Base-by-base conservation (phyloP, 2,797 vertebrate genomes). In the Danio choprae region DNA sequence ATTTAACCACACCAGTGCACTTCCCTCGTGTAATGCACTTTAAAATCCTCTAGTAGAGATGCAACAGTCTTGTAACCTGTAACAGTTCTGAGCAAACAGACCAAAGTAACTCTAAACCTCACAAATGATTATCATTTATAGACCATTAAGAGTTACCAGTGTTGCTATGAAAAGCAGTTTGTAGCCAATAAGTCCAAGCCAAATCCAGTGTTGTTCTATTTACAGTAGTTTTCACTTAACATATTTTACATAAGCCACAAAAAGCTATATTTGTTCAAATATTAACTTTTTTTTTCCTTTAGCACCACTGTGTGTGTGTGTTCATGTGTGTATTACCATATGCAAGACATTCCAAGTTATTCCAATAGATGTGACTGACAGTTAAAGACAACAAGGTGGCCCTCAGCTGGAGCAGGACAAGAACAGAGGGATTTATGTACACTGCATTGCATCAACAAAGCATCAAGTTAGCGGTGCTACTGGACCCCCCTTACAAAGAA, bases 61-160 rank as follows among this genome's bases (percentile, higher is more conserved):
- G 72, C 43, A 79, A 81, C 82, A 82, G 73, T 79, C 79, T 63
- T 63, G 58, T 36, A 76, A 68, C 38, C 20, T 60, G 46, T 15
- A 72, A 70, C 74, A 67, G 18, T 74, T 77, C n/a, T 36, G 12
- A 81, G 59, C 44, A 65, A 43, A 65, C 46, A 38, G 4, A 79
- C 29, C 38, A 22, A 20, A 20, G 20, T 46, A 8, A 12, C 36
- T 40, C 43, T 58, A 58, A 77, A 50, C 18, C 65, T 60, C 76
- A 36, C 11, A 71, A 63, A 72, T 36, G 36, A 62, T 70, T 29
- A 71, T 20, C 18, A 50, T 60, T 51, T 50, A 13, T 20, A 72
- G 44, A 69, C 41, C 41, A 72, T 51, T 62, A 80, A 69, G 58
- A 46, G 67, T 68, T 75, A 62, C 53, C 18, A 40, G 48, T 60